Percentiles rank a stretch among this genome's conserved stretches.
Conservation (phyloP, 2,797 vertebrate species). For the Ceryle rudis region DNA sequence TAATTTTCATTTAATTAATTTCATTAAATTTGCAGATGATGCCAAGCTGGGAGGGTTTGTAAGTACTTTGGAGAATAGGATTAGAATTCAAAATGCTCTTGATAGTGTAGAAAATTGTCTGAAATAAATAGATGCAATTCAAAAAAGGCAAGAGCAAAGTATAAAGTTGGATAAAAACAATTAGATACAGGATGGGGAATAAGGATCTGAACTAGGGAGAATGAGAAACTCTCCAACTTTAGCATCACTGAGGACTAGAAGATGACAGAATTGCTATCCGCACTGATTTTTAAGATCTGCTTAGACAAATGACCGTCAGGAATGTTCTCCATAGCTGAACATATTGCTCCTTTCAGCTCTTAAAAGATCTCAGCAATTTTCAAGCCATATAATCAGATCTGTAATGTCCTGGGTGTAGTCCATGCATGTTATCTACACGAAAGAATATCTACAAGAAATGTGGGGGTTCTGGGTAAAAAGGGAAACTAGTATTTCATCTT, state of each 20-base stretch:
- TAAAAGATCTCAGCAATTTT: background rate
- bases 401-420: background rate
- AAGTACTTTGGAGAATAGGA: constrained; percentile 11
- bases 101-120: background rate
- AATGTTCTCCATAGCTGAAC: background rate
- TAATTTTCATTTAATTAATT: constrained; percentile 72
- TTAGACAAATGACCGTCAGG: background rate
- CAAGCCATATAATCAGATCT: background rate
- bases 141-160: background rate
- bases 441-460: background rate
- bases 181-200: background rate
- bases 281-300: background rate
- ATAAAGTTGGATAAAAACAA: background rate
- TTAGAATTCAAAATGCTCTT: constrained; percentile 12
- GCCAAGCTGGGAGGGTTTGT: constrained; percentile 49
- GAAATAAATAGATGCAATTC: constrained; percentile 6
- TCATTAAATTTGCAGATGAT: constrained; percentile 66
- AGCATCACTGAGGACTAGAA: background rate
- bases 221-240: background rate
- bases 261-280: background rate
- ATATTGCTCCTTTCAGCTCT: background rate
- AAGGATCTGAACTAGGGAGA: background rate
- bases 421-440: background rate
- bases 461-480: background rate
- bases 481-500: background rate